Percentiles rank a stretch among this genome's conserved stretches.
Conservation (phyloP, 1,140 invertebrate genomes). For the Caligus rogercresseyi region DNA sequence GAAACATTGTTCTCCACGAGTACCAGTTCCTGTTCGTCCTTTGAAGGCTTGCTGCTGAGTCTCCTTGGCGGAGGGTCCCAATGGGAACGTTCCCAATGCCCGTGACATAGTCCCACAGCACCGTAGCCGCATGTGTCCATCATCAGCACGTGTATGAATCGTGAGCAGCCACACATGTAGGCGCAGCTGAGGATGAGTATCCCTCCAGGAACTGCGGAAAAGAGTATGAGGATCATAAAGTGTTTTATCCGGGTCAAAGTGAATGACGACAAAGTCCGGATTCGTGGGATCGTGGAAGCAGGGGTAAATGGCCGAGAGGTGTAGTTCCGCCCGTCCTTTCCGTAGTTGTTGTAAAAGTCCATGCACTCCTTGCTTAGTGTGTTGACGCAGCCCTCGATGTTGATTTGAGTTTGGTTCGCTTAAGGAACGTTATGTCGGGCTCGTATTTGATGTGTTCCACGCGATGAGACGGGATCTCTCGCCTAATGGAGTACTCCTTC, state of each 20-base stretch:
- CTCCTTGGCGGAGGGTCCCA: conserved; percentile 3
- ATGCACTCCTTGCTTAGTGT: conserved; percentile 17
- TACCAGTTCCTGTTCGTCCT: neutral
- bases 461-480: neutral
- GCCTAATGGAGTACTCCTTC: neutral
- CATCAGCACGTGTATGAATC: conserved; percentile 9
- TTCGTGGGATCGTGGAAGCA: conserved; percentile 17
- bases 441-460: neutral
- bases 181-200: conserved; percentile 16
- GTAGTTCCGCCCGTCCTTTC: conserved; percentile 18
- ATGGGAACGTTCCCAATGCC: conserved; percentile 8
- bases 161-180: conserved; percentile 18
- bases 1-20: neutral
- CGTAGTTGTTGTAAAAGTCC: conserved; percentile 11
- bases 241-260: conserved; percentile 17
- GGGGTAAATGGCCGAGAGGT: conserved; percentile 14
- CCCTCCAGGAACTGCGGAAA: neutral
- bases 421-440: conserved; percentile 5
- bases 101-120: conserved; percentile 9
- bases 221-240: conserved; percentile 14
- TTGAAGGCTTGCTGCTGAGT: neutral
- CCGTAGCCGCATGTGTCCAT: conserved; percentile 16
- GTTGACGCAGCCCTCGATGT: conserved; percentile 20
- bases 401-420: conserved; percentile 10
- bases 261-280: conserved; percentile 17